phyloP scores from a whole-genome alignment of 2,888 invertebrate species.

The Dioctria linearis region DNA sequence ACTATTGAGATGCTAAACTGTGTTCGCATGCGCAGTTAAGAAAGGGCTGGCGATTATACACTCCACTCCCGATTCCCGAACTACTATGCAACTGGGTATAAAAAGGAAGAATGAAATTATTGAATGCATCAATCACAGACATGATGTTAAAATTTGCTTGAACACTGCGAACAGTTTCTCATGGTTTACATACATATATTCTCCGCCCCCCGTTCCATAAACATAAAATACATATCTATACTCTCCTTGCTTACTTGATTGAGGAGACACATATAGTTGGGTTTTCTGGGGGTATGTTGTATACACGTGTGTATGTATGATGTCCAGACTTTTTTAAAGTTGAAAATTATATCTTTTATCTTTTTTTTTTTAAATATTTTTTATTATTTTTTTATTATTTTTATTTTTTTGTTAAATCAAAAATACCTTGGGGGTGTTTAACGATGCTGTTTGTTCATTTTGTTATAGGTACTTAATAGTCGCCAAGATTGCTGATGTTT shows the following conservation, averaged over 20 bases:
- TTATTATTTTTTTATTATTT: no score
- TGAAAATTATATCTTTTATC: conserved; percentile 30
- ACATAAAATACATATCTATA: no score
- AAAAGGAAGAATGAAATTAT: conserved; percentile 42
- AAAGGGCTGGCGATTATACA: conserved; percentile 44
- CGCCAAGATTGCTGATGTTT: neutral
- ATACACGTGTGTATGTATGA: no score
- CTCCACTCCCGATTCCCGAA: conserved; percentile 16
- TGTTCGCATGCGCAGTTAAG: conserved; percentile 21
- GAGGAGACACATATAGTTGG: no score
- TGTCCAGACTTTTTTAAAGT: neutral
- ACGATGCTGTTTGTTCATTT: conserved; percentile 16
- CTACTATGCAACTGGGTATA: conserved; percentile 46
- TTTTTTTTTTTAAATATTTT: neutral
- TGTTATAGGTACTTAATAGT: conserved; percentile 26
- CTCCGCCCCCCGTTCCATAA: no score
- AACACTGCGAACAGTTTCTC: conserved; percentile 1
- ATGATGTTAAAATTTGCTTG: conserved; percentile 47
- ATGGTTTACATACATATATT: neutral
- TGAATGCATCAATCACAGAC: conserved; percentile 49
- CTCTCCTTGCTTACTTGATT: no score
- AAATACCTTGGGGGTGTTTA: conserved; percentile 45
- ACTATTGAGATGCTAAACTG: conserved; percentile 50
- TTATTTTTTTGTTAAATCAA: conserved; percentile 36
- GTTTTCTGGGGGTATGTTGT: no score